A percentile compares a stretch with the other conserved stretches of the same genome.
phyloP scores from a whole-genome alignment of 2,888 invertebrate species.

The Podotricha telesiphe region DNA sequence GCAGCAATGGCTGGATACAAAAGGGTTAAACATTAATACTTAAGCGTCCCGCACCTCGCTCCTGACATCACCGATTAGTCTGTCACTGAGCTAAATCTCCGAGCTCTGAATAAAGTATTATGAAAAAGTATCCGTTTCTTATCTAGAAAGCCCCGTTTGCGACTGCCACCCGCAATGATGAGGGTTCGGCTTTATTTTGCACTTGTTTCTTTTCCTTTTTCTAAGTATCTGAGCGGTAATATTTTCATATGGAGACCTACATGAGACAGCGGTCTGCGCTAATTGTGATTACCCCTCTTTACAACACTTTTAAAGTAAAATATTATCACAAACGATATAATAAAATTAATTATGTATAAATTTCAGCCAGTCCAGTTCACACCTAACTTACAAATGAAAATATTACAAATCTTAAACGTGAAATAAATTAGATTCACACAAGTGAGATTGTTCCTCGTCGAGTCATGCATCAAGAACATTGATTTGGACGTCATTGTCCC shows the following conservation, averaged over 20 bases:
- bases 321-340: not conserved
- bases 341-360: not conserved
- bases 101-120: slow-evolving; percentile 80
- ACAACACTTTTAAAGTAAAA: not conserved
- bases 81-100: slow-evolving; percentile 78
- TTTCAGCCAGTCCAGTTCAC: too few relatives aligned
- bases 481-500: slow-evolving; percentile 50
- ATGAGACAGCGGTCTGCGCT: slow-evolving; percentile 33
- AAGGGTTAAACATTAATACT: slow-evolving; percentile 82
- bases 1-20: slow-evolving; percentile 63
- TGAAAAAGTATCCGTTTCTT: slow-evolving; percentile 78
- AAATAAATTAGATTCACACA: not conserved
- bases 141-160: slow-evolving; percentile 62
- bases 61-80: slow-evolving; percentile 77
- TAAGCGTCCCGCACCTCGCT: slow-evolving; percentile 71
- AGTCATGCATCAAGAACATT: not conserved
- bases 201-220: slow-evolving; percentile 45
- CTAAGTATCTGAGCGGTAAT: slow-evolving; percentile 35
- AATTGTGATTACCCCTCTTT: slow-evolving; percentile 1
- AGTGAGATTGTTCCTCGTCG: not conserved
- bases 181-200: slow-evolving; percentile 66
- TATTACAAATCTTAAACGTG: not conserved
- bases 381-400: not conserved
- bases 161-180: slow-evolving; percentile 68
- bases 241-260: slow-evolving; percentile 1